Conservation (phyloP, 2,888 invertebrate genomes). For the Tipula helvola region DNA sequence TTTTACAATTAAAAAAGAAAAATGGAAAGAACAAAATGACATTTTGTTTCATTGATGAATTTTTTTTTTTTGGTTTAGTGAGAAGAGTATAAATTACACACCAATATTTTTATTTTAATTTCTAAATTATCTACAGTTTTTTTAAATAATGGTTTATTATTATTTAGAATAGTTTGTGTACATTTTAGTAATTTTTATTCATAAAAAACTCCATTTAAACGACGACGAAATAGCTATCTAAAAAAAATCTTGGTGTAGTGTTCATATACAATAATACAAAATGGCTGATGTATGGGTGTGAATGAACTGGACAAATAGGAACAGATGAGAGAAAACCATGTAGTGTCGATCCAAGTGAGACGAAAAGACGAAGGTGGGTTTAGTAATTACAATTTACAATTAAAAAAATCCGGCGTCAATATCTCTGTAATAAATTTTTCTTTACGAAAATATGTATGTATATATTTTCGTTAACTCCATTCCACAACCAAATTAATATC, state of each 20-base stretch:
- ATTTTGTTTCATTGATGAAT: constrained; percentile 23
- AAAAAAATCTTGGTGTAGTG: neutral
- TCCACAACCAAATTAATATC: neutral
- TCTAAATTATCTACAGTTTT: neutral
- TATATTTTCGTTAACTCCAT: constrained; percentile 10
- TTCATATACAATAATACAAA: constrained; percentile 6
- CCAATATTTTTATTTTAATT: neutral
- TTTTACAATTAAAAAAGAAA: constrained; percentile 7
- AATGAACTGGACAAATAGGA: constrained; percentile 11
- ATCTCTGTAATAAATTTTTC: neutral
- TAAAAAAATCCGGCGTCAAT: constrained; percentile 13
- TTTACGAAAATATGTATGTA: neutral
- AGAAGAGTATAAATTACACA: constrained; percentile 16
- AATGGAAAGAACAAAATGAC: constrained; percentile 28
- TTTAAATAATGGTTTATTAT: neutral
- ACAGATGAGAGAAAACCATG: constrained; percentile 11
- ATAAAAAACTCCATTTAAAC: neutral
- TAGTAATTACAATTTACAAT: neutral
- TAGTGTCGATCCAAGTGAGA: constrained; percentile 10
- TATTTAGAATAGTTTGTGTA: neutral
- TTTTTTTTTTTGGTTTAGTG: constrained; percentile 14
- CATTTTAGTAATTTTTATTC: neutral
- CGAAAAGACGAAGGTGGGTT: constrained; percentile 10
- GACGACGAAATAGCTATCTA: neutral
- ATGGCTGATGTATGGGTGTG: constrained; percentile 11